Percentiles rank a stretch among this genome's conserved stretches.
Conservation (phyloP, 2,797 vertebrate species). For the Clarias pachynema region DNA sequence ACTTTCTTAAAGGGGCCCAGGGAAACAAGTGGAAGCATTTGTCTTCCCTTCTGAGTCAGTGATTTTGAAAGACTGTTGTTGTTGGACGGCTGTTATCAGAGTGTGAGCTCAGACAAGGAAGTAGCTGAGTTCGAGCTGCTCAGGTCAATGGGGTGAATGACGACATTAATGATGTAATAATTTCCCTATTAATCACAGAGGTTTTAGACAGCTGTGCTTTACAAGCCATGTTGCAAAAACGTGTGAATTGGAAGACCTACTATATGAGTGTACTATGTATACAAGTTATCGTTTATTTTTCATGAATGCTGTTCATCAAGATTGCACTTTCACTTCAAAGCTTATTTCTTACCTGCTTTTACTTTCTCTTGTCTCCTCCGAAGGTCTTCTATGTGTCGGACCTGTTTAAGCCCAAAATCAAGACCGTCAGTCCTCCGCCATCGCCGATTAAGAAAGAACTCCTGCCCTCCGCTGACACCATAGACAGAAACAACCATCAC, state of each 20-base stretch:
- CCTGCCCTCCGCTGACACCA: constrained; percentile 92
- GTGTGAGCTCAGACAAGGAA: constrained; percentile 35
- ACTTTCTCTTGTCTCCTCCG: constrained; percentile 21
- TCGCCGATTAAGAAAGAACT: constrained; percentile 93
- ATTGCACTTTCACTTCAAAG: no score
- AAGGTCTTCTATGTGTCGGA: constrained; percentile 97
- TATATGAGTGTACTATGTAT: neutral
- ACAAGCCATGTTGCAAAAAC: neutral
- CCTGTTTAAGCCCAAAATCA: constrained; percentile 89
- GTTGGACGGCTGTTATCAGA: constrained; percentile 37
- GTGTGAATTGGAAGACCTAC: neutral
- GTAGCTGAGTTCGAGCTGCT: neutral
- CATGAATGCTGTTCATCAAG: neutral
- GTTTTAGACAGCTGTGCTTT: neutral
- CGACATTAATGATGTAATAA: neutral
- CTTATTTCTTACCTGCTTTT: neutral
- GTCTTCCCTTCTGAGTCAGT: constrained; percentile 42
- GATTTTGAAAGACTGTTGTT: constrained; percentile 37
- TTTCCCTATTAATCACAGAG: neutral
- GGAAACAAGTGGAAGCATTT: constrained; percentile 33
- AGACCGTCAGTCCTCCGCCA: constrained; percentile 81
- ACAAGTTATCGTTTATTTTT: neutral
- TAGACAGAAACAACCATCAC: constrained; percentile 96
- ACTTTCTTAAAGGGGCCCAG: constrained; percentile 36
- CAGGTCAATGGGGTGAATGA: constrained; percentile 23